A percentile compares a stretch with the other conserved stretches of the same genome.
These are phyloP conservation scores for Eolophus roseicapilla DNA, from an alignment of 2,113 vertebrate species.

Conservation along the genomic window DNA sequence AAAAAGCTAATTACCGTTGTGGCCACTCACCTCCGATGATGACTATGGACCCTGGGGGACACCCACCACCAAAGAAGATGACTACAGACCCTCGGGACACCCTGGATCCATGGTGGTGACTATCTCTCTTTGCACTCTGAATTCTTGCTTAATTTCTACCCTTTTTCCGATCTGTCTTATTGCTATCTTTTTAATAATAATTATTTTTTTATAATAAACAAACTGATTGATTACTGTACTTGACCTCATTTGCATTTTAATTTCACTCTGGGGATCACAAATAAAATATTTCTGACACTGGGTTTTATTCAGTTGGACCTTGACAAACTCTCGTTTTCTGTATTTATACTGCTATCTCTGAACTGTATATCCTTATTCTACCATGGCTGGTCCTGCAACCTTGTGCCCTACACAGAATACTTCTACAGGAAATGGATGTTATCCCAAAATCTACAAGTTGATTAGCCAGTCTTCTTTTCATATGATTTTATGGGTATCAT, in stretches of 20 bases:
- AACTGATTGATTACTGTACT: neutral
- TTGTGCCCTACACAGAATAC: neutral
- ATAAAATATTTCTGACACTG: neutral
- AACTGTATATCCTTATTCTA: neutral
- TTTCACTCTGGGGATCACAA: neutral
- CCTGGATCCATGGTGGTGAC: neutral
- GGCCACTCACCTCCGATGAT: neutral
- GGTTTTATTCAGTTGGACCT: neutral
- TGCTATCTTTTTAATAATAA: neutral
- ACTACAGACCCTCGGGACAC: neutral
- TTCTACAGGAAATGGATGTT: neutral
- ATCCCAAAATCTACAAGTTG: neutral
- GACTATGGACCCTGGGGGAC: neutral
- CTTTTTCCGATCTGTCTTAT: neutral
- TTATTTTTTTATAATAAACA: neutral
- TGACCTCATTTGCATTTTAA: neutral
- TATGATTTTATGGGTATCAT: neutral
- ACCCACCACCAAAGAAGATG: neutral
- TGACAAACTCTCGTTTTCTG: neutral
- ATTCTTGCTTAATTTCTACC: neutral
- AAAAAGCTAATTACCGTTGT: neutral
- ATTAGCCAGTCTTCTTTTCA: neutral
- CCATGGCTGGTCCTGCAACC: neutral
- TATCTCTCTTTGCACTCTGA: neutral
- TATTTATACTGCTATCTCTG: neutral